Evolutionary conservation across 2,888 invertebrate genomes (phyloP), one percentile per base, ranked within the genome.

Genomic region (Hydriomena furcata): DNA sequence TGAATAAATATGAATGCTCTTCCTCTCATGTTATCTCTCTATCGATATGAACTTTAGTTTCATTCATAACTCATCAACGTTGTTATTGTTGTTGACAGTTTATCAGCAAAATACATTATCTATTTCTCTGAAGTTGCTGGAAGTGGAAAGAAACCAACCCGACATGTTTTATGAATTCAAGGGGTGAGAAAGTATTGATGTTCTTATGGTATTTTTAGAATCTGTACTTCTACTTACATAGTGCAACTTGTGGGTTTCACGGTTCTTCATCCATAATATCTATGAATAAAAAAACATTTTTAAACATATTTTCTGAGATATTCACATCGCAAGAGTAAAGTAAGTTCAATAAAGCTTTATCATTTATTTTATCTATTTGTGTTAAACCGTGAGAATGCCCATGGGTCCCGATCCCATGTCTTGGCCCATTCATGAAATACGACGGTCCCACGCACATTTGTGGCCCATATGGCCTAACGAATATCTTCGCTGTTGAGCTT

Each of bases 391-490:
- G 86, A 80, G 85, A 87, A 84, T 77, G 72, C 64, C 71, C 73
- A 72, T 70, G 72, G 65, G 65, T 58, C 59, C 58, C 68, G 74
- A 70, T 82, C 80, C 70, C 80, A 80, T 81, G 76, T 72, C 73
- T 76, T 68, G 66, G 67, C 68, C 75, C 86, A 89, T 88, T 88
- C 84, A 88, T 71, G 72, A 77, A 78, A 76, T 63, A 58, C 64
- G 62, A 45, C 62, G 71, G 72, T 82, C 84, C 79, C 86, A 84
- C 84, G 83, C 79, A 79, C 81, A 84, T 80, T 82, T 80, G 83
- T 69, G 70, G 64, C 74, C 79, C 85, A 85, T 79, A 75, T 86
- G 82, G 71, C 61, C 57, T 61, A 58, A 64, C 53, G 58, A 66
- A 54, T n/a, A n/a, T 55, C 42, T 41, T 46, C 27, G 27, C 45